These are phyloP conservation scores for Leucophenga maculata DNA, from an alignment of 2,888 invertebrate genomes.

Conservation along the genomic window DNA sequence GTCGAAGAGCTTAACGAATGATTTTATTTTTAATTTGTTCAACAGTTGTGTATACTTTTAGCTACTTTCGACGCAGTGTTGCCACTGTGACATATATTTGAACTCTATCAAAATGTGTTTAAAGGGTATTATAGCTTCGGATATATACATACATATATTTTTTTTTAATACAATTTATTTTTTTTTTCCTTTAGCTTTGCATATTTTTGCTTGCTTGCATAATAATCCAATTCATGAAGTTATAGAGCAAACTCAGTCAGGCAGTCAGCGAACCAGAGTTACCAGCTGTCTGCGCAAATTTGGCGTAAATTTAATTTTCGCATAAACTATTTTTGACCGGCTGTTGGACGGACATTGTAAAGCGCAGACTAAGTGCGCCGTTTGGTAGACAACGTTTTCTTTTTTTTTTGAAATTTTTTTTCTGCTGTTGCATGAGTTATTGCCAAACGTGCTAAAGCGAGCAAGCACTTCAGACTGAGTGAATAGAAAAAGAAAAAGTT, in stretches of 20 bases:
- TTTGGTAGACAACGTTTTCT: neutral
- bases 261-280: conserved; percentile 28
- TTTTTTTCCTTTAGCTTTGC: neutral
- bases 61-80: too few relatives aligned
- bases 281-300: conserved; percentile 65
- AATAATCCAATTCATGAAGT: conserved; percentile 65
- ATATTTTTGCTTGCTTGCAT: conserved; percentile 21
- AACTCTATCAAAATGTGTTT: neutral
- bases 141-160: conserved; percentile 27
- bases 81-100: too few relatives aligned
- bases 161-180: neutral
- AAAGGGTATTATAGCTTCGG: conserved; percentile 53
- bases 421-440: conserved; percentile 5
- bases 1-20: too few relatives aligned
- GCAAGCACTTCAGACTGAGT: neutral
- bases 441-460: neutral
- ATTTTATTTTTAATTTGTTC: too few relatives aligned
- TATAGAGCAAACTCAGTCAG: conserved; percentile 37
- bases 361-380: neutral
- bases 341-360: neutral
- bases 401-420: conserved; percentile 8
- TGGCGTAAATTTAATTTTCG: conserved; percentile 68
- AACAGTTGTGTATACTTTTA: too few relatives aligned
- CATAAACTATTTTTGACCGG: conserved; percentile 50
- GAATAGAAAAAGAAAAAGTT: conserved; percentile 10